Base-by-base conservation (phyloP, 2,888 invertebrate species). In the Athetis lepigone region DNA sequence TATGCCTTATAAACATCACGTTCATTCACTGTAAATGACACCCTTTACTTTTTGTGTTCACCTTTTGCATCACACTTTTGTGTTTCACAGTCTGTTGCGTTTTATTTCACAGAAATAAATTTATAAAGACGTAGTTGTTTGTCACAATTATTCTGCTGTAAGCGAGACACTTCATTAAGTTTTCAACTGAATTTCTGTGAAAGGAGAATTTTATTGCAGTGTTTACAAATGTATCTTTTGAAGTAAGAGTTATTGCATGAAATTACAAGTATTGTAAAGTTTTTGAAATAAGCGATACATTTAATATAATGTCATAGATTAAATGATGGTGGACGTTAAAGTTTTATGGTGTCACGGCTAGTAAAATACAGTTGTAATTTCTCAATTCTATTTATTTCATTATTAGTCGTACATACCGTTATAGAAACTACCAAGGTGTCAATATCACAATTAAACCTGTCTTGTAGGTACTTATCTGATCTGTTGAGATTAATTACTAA, bases 61-160 rank as follows among this genome's bases (percentile, higher is more conserved):
- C 39, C 27, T 27, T 62, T 36, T 40, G 51, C 51, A 29, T 3
- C 13, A n/a, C 40, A 46, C 27, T 46, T 66, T 40, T 46, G 39
- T 40, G 18, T 36, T 66, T 70, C 50, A 21, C 33, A 36, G 49
- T 50, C n/a, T 23, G 63, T 47, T 62, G 71, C 70, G 19, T 67
- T 67, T 67, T 70, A 70, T 51, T 70, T 39, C 23, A 18, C 51
- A 46, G 63, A 63, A 67, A 70, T 67, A 51, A 67, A 70, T 70
- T 67, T 51, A 27, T 51, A 67, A 70, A 63, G 66, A 67, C 70
- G 70, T 21, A 66, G 66, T 62, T 66, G 29, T 66, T 66, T 67
- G 71, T 62, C 66, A 51, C 66, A 67, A 66, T 67, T 70, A 67
- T 67, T 70, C 46, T 18, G 71, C 46, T 70, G 71, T 70, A 67